Conservation (phyloP, 2,797 vertebrate genomes). For the Neosilurus hyrtlii region DNA sequence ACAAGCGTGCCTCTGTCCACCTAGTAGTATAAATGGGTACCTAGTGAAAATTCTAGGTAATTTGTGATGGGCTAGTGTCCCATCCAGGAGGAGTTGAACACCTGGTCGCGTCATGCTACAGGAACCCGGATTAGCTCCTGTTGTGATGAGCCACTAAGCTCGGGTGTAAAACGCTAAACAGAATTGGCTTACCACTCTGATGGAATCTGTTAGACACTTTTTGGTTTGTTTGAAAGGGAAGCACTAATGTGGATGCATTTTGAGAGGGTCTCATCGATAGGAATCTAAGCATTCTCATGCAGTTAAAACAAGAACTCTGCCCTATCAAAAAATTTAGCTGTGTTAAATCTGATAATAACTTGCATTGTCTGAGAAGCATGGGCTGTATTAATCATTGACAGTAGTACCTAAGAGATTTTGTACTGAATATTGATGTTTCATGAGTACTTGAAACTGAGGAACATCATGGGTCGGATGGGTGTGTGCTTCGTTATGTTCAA, state of each 20-base stretch:
- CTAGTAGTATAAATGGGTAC: no score
- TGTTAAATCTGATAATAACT: slow-evolving; percentile 10
- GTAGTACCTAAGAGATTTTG: not conserved
- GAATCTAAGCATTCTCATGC: slow-evolving; percentile 24
- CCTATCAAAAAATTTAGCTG: not conserved
- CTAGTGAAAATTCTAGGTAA: no score
- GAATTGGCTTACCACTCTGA: not conserved
- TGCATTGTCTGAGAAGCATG: slow-evolving; percentile 1
- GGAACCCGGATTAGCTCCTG: no score
- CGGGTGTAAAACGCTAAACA: no score
- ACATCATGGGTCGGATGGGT: slow-evolving; percentile 21
- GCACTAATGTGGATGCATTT: not conserved
- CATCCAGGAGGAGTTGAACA: no score
- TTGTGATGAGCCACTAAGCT: no score
- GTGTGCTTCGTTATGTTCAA: slow-evolving; percentile 32
- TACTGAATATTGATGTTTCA: not conserved
- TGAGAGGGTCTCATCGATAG: not conserved
- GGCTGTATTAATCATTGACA: not conserved
- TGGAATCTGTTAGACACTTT: not conserved
- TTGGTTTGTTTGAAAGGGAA: not conserved
- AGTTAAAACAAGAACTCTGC: slow-evolving; percentile 33
- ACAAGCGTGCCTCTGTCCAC: no score
- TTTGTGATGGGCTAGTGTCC: no score
- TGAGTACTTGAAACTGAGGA: not conserved
- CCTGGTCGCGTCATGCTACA: no score